These are phyloP conservation scores for Cenopis cana DNA, from an alignment of 2,888 invertebrate species.

Conservation along the genomic window DNA sequence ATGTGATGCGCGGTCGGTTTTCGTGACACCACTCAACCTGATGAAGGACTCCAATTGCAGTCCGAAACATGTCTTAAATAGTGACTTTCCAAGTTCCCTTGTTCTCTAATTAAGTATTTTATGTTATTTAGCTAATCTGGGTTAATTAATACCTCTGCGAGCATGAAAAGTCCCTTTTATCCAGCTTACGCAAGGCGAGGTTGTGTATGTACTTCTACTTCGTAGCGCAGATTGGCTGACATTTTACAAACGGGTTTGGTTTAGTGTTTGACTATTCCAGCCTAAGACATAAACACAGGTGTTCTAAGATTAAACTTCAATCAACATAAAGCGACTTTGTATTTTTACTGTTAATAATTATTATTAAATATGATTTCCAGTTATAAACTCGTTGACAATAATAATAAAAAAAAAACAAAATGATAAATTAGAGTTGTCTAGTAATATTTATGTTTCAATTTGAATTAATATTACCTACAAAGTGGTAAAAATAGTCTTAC, in stretches of 20 bases:
- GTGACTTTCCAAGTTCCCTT: too few relatives aligned
- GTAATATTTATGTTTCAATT: background rate
- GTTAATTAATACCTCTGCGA: background rate
- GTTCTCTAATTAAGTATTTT: too few relatives aligned
- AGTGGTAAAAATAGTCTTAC: too few relatives aligned
- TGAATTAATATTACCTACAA: background rate
- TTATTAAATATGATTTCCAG: too few relatives aligned
- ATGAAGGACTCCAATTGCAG: too few relatives aligned
- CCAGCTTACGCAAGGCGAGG: conserved; percentile 57
- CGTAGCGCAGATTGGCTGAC: conserved; percentile 61
- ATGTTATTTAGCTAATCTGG: background rate
- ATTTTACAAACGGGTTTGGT: conserved; percentile 67
- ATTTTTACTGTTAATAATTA: too few relatives aligned
- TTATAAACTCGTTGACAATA: too few relatives aligned
- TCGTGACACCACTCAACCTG: too few relatives aligned
- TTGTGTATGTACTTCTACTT: conserved; percentile 44
- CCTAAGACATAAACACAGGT: conserved; percentile 54
- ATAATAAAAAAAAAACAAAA: too few relatives aligned
- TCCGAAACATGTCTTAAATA: too few relatives aligned
- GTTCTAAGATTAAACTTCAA: conserved; percentile 47
- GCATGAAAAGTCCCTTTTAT: conserved; percentile 48
- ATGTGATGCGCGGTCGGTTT: too few relatives aligned
- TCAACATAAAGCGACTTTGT: conserved; percentile 14
- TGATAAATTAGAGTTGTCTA: too few relatives aligned
- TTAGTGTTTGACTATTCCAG: conserved; percentile 52